A percentile compares a stretch with the other conserved stretches of the same genome.
Evolutionary conservation across 23 tunicate species (phyloP).

Genomic region (Corella eumyota): DNA sequence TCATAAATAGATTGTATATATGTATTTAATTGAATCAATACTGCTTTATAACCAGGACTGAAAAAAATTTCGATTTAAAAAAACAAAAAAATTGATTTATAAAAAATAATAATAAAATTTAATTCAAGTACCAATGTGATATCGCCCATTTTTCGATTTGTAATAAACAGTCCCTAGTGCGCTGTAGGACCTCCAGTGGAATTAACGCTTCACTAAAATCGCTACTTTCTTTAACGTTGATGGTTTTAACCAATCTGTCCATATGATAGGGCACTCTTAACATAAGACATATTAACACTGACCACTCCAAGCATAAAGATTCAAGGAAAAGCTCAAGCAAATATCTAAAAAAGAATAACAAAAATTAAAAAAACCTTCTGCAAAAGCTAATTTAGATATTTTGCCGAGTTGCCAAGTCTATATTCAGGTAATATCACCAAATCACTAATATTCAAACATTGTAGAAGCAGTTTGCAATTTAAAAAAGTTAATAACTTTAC

Average conservation of each 20-base stretch:
- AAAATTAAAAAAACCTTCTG: too few species aligned
- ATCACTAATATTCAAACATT: too few species aligned
- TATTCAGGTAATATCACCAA: too few species aligned
- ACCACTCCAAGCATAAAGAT: constrained; percentile 87
- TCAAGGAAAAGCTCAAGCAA: constrained; percentile 59
- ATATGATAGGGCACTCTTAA: constrained; percentile 37
- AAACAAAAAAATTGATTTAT: background rate
- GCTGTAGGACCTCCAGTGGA: constrained; percentile 62
- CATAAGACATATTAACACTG: constrained; percentile 52
- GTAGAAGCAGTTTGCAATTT: too few species aligned
- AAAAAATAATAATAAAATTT: background rate
- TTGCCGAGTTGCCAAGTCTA: too few species aligned
- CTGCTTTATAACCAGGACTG: constrained; percentile 73
- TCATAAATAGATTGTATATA: constrained; percentile 49
- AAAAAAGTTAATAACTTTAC: too few species aligned
- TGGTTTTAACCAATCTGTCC: constrained; percentile 27
- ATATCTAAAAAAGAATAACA: constrained; percentile 26
- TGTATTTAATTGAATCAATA: constrained; percentile 24
- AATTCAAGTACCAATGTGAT: constrained; percentile 40
- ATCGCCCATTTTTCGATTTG: constrained; percentile 69
- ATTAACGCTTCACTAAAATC: constrained; percentile 17
- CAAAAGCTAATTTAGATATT: too few species aligned
- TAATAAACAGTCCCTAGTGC: constrained; percentile 45
- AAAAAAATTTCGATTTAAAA: too few species aligned
- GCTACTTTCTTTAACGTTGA: background rate